phyloP scores from a whole-genome alignment of 2,113 vertebrate genomes.

The Lonchura striata region DNA sequence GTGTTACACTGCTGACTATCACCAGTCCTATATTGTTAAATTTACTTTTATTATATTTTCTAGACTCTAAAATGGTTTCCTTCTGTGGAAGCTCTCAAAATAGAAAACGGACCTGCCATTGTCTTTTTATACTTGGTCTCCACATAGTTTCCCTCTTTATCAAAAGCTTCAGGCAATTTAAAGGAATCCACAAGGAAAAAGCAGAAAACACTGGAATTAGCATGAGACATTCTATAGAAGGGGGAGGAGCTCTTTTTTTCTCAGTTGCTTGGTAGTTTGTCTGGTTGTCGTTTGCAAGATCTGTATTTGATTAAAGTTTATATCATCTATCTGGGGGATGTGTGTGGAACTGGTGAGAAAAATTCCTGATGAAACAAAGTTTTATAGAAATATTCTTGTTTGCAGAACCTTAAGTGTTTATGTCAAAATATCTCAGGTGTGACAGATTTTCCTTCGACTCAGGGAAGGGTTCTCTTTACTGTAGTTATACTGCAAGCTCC shows the following conservation, averaged over 20 bases:
- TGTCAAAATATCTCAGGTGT: not conserved
- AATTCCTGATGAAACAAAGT: not conserved
- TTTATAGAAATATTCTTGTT: not conserved
- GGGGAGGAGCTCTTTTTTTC: not conserved
- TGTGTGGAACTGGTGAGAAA: not conserved
- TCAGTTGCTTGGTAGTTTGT: not conserved
- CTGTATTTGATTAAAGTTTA: constrained; percentile 7
- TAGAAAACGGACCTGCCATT: not conserved
- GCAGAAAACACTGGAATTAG: not conserved
- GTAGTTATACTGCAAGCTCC: not conserved
- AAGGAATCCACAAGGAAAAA: not conserved
- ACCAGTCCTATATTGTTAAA: not conserved
- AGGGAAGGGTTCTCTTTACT: not conserved
- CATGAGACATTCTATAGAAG: not conserved
- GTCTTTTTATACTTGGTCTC: not conserved
- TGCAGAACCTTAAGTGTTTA: not conserved
- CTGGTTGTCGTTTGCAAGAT: not conserved
- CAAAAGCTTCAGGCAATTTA: not conserved
- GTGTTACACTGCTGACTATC: not conserved
- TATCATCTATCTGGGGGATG: not conserved
- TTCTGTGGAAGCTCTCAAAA: not conserved
- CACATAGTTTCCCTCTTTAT: not conserved
- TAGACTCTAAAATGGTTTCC: not conserved
- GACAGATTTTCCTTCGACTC: not conserved
- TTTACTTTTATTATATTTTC: not conserved